These are phyloP conservation scores for Drosophila putrida DNA, from an alignment of 2,888 invertebrate genomes.

Conservation along the genomic window DNA sequence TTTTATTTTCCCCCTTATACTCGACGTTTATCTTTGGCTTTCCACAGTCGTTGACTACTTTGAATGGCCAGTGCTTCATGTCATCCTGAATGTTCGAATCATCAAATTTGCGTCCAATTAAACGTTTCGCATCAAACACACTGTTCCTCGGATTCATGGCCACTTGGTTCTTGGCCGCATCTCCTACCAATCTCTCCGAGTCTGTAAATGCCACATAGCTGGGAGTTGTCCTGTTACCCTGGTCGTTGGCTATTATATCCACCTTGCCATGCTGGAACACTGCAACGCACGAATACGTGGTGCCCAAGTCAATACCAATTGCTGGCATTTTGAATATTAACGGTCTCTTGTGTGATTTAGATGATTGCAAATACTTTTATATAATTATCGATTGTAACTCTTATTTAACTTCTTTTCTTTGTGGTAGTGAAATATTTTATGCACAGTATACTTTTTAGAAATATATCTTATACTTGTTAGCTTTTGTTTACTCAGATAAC, in stretches of 20 bases:
- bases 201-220: slow-evolving; percentile 93
- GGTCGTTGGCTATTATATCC: slow-evolving; percentile 93
- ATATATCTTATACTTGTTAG: not conserved
- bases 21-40: slow-evolving; percentile 93
- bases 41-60: slow-evolving; percentile 91
- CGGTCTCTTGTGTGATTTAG: not conserved
- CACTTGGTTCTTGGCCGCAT: slow-evolving; percentile 93
- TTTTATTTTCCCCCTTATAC: slow-evolving; percentile 95
- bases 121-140: slow-evolving; percentile 96
- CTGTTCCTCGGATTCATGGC: slow-evolving; percentile 96
- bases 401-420: not conserved
- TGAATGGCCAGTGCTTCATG: slow-evolving; percentile 97
- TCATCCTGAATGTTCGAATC: slow-evolving; percentile 96
- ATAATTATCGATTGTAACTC: not conserved
- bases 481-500: slow-evolving; percentile 87
- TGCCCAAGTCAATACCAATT: slow-evolving; percentile 82
- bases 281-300: slow-evolving; percentile 94
- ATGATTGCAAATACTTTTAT: not conserved
- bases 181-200: slow-evolving; percentile 93
- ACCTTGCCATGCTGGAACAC: slow-evolving; percentile 93
- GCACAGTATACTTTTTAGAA: not conserved
- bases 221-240: slow-evolving; percentile 93
- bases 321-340: slow-evolving; percentile 28
- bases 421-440: not conserved
- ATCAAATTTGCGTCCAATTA: slow-evolving; percentile 96